These are phyloP conservation scores for Merluccius polli DNA, from an alignment of 2,797 vertebrate genomes.

Conservation along the genomic window DNA sequence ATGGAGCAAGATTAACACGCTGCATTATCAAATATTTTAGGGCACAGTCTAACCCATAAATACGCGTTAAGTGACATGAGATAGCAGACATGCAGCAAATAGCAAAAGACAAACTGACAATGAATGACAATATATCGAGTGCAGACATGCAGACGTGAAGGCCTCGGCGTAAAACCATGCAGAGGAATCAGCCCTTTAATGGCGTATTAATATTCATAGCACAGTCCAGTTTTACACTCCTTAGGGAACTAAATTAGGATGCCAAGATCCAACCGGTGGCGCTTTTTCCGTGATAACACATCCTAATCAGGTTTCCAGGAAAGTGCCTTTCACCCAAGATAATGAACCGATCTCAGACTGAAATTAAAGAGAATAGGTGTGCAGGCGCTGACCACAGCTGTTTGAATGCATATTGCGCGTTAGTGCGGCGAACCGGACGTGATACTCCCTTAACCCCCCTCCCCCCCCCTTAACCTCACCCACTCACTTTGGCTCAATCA, in stretches of 20 bases:
- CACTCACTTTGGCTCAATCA: conserved; percentile 20
- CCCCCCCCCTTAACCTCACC: background rate
- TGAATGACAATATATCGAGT: background rate
- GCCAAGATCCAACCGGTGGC: background rate
- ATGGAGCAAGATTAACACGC: background rate
- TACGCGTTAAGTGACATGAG: no score
- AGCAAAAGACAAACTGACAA: background rate
- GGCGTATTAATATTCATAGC: background rate
- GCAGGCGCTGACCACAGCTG: background rate
- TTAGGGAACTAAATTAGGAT: background rate
- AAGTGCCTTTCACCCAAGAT: background rate
- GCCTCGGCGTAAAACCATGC: background rate
- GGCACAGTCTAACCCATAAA: no score
- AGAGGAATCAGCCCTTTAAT: background rate
- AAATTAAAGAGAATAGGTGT: background rate
- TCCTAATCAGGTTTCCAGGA: background rate
- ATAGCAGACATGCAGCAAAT: no score
- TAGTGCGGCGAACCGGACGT: background rate
- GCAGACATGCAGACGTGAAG: background rate
- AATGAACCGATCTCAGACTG: background rate
- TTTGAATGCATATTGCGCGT: background rate
- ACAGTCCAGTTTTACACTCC: background rate
- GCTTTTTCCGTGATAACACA: background rate
- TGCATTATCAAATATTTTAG: background rate
- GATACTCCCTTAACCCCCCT: background rate